Percentiles rank a stretch among this genome's conserved stretches.
These are phyloP conservation scores for Serranus cabrilla DNA, from an alignment of 2,797 vertebrate species.

Conservation along the genomic window DNA sequence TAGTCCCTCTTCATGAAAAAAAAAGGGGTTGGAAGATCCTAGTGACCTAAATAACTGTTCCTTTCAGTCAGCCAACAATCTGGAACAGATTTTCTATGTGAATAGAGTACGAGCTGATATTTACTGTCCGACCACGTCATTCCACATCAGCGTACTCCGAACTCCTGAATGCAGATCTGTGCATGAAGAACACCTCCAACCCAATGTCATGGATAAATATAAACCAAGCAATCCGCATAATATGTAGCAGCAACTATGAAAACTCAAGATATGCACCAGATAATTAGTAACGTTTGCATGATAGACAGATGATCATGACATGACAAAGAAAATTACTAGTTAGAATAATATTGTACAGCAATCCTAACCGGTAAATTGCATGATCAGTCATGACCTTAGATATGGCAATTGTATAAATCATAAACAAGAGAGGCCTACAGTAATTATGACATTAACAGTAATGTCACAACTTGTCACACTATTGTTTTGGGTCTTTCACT, in stretches of 20 bases:
- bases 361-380: neutral
- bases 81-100: constrained; percentile 25
- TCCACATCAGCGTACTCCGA: neutral
- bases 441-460: neutral
- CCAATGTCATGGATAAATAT: neutral
- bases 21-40: constrained; percentile 7
- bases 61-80: constrained; percentile 41
- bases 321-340: neutral
- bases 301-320: neutral
- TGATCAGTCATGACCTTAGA: neutral
- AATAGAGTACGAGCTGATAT: constrained; percentile 4
- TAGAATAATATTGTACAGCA: neutral
- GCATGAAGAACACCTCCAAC: neutral
- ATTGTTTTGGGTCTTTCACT: neutral
- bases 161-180: neutral
- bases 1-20: constrained; percentile 8
- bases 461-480: neutral
- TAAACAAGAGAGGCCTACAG: neutral
- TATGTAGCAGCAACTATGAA: neutral
- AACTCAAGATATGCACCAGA: neutral
- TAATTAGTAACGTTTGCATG: constrained; percentile 6
- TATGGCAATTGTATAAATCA: neutral
- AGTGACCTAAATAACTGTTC: constrained; percentile 41
- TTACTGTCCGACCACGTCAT: neutral
- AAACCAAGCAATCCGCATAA: neutral